These are phyloP conservation scores for Leucoma salicis DNA, from an alignment of 2,888 invertebrate genomes.

Conservation along the genomic window DNA sequence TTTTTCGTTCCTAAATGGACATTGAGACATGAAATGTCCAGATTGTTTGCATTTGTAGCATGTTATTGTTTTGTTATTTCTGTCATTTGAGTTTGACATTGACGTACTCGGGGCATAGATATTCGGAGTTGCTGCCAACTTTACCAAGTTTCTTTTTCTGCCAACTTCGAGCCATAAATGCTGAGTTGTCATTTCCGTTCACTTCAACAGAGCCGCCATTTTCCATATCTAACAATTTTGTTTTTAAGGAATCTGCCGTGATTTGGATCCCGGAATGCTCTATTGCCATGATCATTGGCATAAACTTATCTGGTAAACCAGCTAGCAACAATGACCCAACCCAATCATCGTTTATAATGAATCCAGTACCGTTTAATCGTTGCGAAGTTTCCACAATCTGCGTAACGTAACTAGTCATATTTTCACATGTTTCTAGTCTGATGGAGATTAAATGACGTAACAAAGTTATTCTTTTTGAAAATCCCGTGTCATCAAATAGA, in stretches of 20 bases:
- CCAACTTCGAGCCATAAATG: conserved; percentile 4
- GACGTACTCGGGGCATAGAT: background rate
- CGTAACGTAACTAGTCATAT: conserved; percentile 3
- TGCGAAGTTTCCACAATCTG: conserved; percentile 2
- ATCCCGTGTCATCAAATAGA: background rate
- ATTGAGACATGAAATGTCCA: conserved; percentile 4
- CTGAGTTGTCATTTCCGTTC: conserved; percentile 1
- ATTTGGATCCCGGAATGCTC: background rate
- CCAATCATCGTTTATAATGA: conserved; percentile 2
- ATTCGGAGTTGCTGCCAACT: background rate
- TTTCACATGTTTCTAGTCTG: conserved; percentile 3
- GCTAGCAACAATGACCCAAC: conserved; percentile 1
- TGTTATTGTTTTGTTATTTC: conserved; percentile 6
- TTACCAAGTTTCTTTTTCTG: background rate
- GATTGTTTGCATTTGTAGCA: conserved; percentile 7
- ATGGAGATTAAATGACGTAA: background rate
- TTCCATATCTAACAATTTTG: conserved; percentile 2
- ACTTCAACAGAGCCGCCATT: background rate
- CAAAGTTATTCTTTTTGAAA: background rate
- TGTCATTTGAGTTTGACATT: conserved; percentile 2
- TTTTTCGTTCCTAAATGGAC: background rate
- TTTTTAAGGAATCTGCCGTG: background rate
- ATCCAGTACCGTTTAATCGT: conserved; percentile 3
- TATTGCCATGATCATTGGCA: background rate
- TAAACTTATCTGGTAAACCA: conserved; percentile 1